phyloP scores from a whole-genome alignment of 2,888 invertebrate species.

The Ptychoptera albimana region DNA sequence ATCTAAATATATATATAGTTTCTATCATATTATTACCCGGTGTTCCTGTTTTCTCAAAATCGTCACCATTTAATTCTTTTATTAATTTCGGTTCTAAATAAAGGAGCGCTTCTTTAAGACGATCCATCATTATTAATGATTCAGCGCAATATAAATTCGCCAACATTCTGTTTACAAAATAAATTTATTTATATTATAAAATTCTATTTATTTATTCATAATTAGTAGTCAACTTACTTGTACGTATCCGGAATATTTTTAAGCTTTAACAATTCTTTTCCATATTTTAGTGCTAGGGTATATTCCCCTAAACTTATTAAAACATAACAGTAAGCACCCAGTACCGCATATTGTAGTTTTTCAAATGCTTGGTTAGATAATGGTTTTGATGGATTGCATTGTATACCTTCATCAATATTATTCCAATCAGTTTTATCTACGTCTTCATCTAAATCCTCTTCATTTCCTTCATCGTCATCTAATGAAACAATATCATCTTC shows the following conservation, averaged over 20 bases:
- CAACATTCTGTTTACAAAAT: constrained; percentile 42
- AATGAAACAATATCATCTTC: not conserved
- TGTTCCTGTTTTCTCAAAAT: constrained; percentile 30
- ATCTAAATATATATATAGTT: constrained; percentile 16
- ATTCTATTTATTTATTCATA: too few species aligned
- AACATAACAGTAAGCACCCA: constrained; percentile 72
- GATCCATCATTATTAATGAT: constrained; percentile 65
- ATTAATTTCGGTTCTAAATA: constrained; percentile 66
- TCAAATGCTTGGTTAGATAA: constrained; percentile 43
- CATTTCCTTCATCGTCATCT: constrained; percentile 2
- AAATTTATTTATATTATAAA: not conserved
- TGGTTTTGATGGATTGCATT: constrained; percentile 41
- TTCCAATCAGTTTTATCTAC: constrained; percentile 15
- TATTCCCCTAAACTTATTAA: constrained; percentile 73
- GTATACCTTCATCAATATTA: constrained; percentile 33
- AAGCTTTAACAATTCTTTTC: constrained; percentile 54
- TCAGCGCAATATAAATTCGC: constrained; percentile 84
- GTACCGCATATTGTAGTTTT: constrained; percentile 45
- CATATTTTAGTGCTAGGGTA: constrained; percentile 58
- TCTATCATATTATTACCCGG: constrained; percentile 18
- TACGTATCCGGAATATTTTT: constrained; percentile 55
- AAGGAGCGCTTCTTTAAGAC: constrained; percentile 67
- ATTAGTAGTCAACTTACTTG: constrained; percentile 40
- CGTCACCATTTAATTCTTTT: constrained; percentile 35
- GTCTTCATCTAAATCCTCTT: constrained; percentile 9